Base-by-base conservation (phyloP, 2,113 vertebrate species). In the Rhegmatorhina hoffmannsi region DNA sequence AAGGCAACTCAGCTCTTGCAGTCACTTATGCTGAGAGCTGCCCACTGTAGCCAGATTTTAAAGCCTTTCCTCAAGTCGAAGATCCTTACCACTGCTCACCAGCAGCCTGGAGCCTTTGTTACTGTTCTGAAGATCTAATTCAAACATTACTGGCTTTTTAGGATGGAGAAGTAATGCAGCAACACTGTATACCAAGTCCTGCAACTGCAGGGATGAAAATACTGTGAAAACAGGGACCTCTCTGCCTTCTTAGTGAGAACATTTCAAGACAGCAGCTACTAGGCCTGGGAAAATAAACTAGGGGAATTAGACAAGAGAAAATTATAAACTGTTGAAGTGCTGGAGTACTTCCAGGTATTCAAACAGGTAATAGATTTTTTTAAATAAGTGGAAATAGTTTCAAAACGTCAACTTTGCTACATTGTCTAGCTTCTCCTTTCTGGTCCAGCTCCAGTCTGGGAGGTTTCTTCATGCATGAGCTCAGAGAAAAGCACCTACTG, bases 341-440 rank as follows among this genome's bases (percentile, higher is more conserved):
- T 96, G 88, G 90, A 96, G 85, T 92, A 94, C 92, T 96, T 93
- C 94, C 96, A 93, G 76, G 92, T 93, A 95, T 95, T 97, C 92
- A 96, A 93, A 70, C 94, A 97, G 94, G 93, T 97, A 96, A 95
- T 92, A 88, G 90, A 88, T 80, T 91, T 79, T 50, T 87, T 96
- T 96, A 96, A 96, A 96, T 96, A 90, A 94, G 88, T 90, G 94
- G 95, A 97, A 96, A 91, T 94, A 86, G 72, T 88, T 93, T 93
- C 93, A 93, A 93, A 97, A 84, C 3, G 13, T 81, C 84, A 89
- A 64, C 91, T 96, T 86, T 63, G 56, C 85, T 44, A 17, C 90
- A 95, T 92, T 95, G 94, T 95, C 95, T 95, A 63, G 88, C 46
- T 81, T 90, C 87, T 97, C 63, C 68, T 90, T 94, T 91, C 93